Evolutionary conservation across 2,797 vertebrate genomes (phyloP).

Genomic region (Rhabdomys pumilio): DNA sequence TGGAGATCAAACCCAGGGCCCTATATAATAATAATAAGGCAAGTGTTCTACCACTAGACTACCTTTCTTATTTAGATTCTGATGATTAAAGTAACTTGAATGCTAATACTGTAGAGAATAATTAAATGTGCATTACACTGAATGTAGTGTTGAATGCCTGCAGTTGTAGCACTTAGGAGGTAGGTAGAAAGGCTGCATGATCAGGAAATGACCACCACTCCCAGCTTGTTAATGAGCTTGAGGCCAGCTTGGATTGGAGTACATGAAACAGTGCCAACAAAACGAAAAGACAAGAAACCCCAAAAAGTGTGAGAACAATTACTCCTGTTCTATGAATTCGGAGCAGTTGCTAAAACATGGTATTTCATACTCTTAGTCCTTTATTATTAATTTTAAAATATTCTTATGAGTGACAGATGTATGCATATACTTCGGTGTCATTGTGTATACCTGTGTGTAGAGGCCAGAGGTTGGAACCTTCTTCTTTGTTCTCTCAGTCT

Average conservation of each 20-base stretch:
- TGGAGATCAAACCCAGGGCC: not conserved
- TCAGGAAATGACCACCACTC: not conserved
- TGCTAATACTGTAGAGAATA: constrained; percentile 68
- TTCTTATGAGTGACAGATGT: not conserved
- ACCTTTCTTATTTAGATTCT: not conserved
- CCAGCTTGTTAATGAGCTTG: not conserved
- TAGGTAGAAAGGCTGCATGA: not conserved
- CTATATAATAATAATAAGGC: not conserved
- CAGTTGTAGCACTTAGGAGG: not conserved
- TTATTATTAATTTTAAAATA: not conserved
- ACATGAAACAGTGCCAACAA: not conserved
- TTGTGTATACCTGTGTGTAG: not conserved
- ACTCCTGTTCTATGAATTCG: not conserved
- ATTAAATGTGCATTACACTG: not conserved
- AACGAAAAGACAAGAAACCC: not conserved
- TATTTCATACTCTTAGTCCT: constrained; percentile 18
- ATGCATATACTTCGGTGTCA: not conserved
- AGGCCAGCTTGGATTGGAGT: not conserved
- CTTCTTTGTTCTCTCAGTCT: not conserved
- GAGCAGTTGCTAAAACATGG: not conserved
- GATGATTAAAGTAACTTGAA: constrained; percentile 56
- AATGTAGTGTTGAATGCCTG: not conserved
- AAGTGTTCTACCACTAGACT: not conserved
- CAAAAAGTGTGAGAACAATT: not conserved
- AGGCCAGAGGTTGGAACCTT: not conserved